These are phyloP conservation scores for Neotoma lepida DNA, from an alignment of 2,113 vertebrate genomes.

Conservation along the genomic window DNA sequence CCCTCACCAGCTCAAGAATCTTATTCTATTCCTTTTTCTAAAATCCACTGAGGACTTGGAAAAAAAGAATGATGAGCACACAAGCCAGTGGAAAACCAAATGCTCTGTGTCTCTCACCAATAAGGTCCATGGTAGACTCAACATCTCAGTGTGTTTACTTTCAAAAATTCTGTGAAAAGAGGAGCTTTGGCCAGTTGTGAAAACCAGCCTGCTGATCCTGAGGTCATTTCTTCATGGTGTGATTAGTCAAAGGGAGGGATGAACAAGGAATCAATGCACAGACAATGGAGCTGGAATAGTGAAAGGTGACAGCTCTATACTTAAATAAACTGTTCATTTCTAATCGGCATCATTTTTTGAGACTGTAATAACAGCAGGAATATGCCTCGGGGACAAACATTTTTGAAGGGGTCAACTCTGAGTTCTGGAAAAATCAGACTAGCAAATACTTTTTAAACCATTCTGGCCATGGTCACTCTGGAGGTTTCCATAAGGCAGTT, in stretches of 20 bases:
- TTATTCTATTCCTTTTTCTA: background rate
- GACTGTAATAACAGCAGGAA: background rate
- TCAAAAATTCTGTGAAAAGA: constrained; percentile 61
- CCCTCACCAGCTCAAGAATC: background rate
- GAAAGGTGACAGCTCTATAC: background rate
- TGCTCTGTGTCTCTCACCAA: background rate
- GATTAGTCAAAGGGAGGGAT: background rate
- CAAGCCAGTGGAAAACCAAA: constrained; percentile 57
- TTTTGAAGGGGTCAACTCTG: constrained; percentile 60
- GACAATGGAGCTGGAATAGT: background rate
- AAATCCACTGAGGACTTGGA: background rate
- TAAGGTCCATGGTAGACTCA: background rate
- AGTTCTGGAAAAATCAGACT: constrained; percentile 61
- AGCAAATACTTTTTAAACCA: constrained; percentile 42
- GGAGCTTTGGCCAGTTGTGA: constrained; percentile 38
- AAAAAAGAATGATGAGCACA: constrained; percentile 20
- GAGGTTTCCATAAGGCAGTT: constrained; percentile 42
- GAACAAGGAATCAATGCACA: background rate
- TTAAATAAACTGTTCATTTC: background rate
- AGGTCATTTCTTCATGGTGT: background rate
- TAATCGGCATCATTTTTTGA: background rate
- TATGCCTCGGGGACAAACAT: constrained; percentile 14
- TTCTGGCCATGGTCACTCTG: constrained; percentile 22
- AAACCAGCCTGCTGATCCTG: background rate
- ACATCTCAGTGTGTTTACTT: constrained; percentile 23